Percentiles rank a stretch among this genome's conserved stretches.
Conservation (phyloP, 2,888 invertebrate species). For the Hartigia nigra region DNA sequence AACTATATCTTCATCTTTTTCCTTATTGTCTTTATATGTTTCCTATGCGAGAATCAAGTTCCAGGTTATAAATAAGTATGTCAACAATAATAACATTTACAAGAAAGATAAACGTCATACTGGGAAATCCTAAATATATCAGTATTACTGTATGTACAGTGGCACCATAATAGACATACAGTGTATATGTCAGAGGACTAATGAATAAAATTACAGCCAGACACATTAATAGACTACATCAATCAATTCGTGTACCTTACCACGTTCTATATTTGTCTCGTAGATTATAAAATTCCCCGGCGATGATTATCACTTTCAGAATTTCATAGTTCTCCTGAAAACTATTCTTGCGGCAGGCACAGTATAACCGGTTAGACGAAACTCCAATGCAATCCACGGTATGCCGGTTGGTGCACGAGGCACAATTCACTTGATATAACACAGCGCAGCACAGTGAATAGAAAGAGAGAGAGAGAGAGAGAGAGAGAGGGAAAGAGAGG, state of each 20-base stretch:
- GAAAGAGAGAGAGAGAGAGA: background rate
- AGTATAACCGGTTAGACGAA: background rate
- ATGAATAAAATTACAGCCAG: background rate
- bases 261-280: background rate
- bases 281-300: background rate
- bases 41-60: too few species aligned
- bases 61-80: background rate
- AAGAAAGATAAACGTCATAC: background rate
- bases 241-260: background rate
- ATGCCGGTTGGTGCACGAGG: background rate
- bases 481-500: background rate
- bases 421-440: background rate
- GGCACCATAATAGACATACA: background rate
- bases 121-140: background rate
- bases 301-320: background rate
- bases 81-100: background rate
- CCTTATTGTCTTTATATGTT: too few species aligned
- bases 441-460: background rate
- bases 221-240: background rate
- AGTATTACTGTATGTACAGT: background rate
- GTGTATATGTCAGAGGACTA: background rate
- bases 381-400: background rate
- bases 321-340: background rate
- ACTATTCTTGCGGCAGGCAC: background rate
- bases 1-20: too few species aligned